Base-by-base conservation (phyloP, 2,888 invertebrate species). In the Drosophila infuscata region DNA sequence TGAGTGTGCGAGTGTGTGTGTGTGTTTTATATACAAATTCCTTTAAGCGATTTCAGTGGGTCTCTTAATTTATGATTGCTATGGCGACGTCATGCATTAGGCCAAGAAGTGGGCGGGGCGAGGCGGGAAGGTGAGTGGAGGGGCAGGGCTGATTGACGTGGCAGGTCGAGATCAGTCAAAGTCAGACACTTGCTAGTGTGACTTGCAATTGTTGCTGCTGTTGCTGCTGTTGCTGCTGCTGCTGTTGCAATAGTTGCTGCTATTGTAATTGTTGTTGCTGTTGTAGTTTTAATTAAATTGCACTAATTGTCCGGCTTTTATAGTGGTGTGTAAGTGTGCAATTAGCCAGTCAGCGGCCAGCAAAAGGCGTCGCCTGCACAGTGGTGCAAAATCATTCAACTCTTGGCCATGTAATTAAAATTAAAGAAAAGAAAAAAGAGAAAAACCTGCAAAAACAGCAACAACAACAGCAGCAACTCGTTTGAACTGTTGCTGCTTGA, bases 201-300 rank as follows among this genome's bases (percentile, higher is more conserved):
- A 78, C 78, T 80, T 78, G 78, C 78, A 78, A n/a, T 67, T 75
- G 70, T 30, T 64, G 64, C 6, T 58, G 60, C n/a, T 58, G 74
- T 5, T 49, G 51, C 20, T 61, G 73, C 6, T 70, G n/a, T n/a
- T n/a, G 66, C 36, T 63, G 76, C 36, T 57, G 51, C 29, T 61
- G 49, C 15, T 53, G 38, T 9, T 70, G 61, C 29, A 38, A 53
- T 46, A 56, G 48, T 30, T 66, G 81, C 38, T 57, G 59, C 32
- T 36, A 62, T 59, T 70, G 48, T 25, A 30, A 56, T 46, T 51
- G 43, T 38, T 63, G 64, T 17, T 58, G 67, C 20, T 54, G 76
- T 9, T 46, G 82, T 89, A 83, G 66, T 74, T 89, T 89, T 85
- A 89, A 85, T 85, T 85, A 85, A 89, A 85, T 85, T 85, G 89